Percentiles rank a stretch among this genome's conserved stretches.
Evolutionary conservation across 2,113 vertebrate species (phyloP).

Genomic region (Phaethornis superciliosus): DNA sequence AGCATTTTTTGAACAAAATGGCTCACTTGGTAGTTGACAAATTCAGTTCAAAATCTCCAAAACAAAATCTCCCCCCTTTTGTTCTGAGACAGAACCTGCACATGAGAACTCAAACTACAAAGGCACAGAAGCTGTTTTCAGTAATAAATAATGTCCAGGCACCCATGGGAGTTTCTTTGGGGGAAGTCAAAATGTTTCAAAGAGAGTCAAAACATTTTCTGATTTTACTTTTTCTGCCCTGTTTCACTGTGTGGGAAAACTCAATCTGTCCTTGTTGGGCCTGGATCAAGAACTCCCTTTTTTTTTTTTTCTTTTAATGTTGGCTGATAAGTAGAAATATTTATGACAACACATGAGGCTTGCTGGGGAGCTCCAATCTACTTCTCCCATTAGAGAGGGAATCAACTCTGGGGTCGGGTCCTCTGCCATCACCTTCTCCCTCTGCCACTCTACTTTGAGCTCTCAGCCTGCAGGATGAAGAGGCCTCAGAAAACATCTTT

Average conservation of each 20-base stretch:
- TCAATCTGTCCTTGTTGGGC: neutral
- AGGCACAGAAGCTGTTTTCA: neutral
- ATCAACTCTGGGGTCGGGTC: neutral
- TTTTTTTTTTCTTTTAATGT: neutral
- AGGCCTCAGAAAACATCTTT: neutral
- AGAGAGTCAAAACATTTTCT: conserved; percentile 39
- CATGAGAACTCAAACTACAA: neutral
- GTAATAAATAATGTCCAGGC: neutral
- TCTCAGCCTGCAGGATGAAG: fast-evolving
- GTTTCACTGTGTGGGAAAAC: fast-evolving
- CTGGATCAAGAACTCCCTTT: neutral
- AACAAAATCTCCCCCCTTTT: conserved; percentile 5
- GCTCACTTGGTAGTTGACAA: conserved; percentile 37
- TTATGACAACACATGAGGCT: neutral
- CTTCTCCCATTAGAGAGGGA: neutral
- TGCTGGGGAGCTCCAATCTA: neutral
- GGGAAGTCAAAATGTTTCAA: conserved; percentile 19
- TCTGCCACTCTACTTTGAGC: neutral
- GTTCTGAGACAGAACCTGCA: conserved; percentile 10
- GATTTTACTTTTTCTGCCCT: neutral
- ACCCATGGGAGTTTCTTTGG: neutral
- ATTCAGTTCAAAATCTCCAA: neutral
- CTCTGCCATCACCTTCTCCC: fast-evolving
- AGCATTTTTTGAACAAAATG: conserved; percentile 59
- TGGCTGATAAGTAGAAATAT: neutral